Base-by-base conservation (phyloP, 2,888 invertebrate species). In the Macaria liturata region DNA sequence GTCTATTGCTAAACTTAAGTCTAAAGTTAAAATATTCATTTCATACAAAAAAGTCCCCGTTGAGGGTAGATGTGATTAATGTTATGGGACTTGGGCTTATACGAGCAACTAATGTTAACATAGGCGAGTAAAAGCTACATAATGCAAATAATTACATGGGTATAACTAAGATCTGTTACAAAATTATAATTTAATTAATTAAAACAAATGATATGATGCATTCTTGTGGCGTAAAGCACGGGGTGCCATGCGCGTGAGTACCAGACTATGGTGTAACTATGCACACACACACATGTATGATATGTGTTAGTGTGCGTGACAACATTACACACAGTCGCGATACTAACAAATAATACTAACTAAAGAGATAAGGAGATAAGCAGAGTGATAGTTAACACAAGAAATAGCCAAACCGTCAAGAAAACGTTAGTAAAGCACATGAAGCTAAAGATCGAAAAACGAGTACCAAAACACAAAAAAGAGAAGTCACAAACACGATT, bases 151-250 rank as follows among this genome's bases (percentile, higher is more conserved):
- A 83, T 80, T 81, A 87, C 68, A 49, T 60, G 59, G 79, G 80
- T 81, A 76, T 72, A 80, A 86, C 66, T 80, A 83, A 84, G 83
- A 71, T 75, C 80, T 78, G 82, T 84, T 83, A 86, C 65, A 77
- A 84, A 84, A 60, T 55, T 59, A 88, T 79, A 80, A 86, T 81
- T 79, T 86, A 60, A 60, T 40, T 80, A 86, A 86, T 86, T 86
- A 91, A 89, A 91, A 88, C 87, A 92, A 92, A 92, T 92, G 92
- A 92, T 92, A 92, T 92, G 92, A 92, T 86, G 88, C 81, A 92
- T 92, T 92, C 92, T 92, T 92, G 92, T 88, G 74, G 85, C 87
- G 87, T 69, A 49, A 52, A 69, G 75, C 85, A 82, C 83, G 51
- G 40, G 60, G 83, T 83, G 83, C 87, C 69, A 80, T 60, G 77